Base-by-base conservation (phyloP, 2,888 invertebrate genomes). In the Nymphalis polychloros region DNA sequence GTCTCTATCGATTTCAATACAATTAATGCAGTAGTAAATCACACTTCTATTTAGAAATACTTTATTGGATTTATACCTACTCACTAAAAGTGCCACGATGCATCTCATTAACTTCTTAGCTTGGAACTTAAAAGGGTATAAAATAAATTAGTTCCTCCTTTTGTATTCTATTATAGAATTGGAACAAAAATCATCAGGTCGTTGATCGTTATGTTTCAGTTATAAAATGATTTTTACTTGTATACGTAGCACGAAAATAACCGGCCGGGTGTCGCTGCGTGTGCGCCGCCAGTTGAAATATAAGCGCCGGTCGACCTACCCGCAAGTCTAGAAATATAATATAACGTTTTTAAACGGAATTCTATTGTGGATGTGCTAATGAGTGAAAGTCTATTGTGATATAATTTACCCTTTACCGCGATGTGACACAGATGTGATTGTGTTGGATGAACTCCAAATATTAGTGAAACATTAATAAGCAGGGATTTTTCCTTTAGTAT, bases 151-250 rank as follows among this genome's bases (percentile, higher is more conserved):
- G 1, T 59, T 46, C 10, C 19, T 8, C 3, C 20, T 17, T 13
- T 61, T 10, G 16, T 50, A 52, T 48, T 19, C 31, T 17, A 17
- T 55, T 59, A 41, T 10, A 48, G 41, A 55, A 64, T 19, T 19
- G 46, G 55, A 31, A 20, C 50, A 57, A 71, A 70, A 67, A 59
- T 81, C 82, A 84, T 82, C 85, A 84, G 92, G 92, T 92, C 92
- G 90, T 87, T 91, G 91, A 90, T 92, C 92, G 92, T 92, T 84
- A 88, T 89, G 89, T 89, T 91, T 90, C 88, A 87, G 85, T 88
- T 88, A 87, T 87, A 86, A 88, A 87, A 84, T 86, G 83, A 87
- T 86, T 90, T 89, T 90, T 88, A 85, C 89, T 81, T 88, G 84
- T 87, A 87, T 87, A 63, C 86, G 85, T 86, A 90, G 92, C 88